Conservation (phyloP, 2,797 vertebrate genomes). For the Crocodylus rhombifer region DNA sequence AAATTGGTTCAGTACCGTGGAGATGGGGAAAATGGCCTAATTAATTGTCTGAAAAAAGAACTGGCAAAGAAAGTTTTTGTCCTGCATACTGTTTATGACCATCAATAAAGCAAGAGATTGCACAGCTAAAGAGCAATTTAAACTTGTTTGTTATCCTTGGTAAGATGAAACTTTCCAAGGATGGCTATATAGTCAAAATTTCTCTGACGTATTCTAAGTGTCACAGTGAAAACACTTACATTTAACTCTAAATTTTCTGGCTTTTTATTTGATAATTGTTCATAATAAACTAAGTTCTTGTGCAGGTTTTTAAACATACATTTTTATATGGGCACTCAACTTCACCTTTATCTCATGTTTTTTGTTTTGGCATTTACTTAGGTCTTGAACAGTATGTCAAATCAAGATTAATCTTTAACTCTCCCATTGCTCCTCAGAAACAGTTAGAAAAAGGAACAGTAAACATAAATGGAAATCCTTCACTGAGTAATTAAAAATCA, state of each 20-base stretch:
- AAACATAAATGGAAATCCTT: background rate
- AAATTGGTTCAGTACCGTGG: constrained; percentile 2
- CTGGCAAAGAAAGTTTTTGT: background rate
- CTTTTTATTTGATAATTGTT: background rate
- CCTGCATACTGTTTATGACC: background rate
- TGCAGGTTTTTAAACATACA: background rate
- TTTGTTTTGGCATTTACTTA: constrained; percentile 13
- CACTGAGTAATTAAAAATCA: background rate
- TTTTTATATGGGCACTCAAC: constrained; percentile 1
- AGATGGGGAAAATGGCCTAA: background rate
- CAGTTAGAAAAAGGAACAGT: background rate
- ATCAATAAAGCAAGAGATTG: constrained; percentile 10
- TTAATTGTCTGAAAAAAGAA: background rate
- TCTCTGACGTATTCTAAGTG: background rate
- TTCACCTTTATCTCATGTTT: background rate
- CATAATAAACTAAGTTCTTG: background rate
- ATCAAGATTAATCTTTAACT: background rate
- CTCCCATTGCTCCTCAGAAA: background rate
- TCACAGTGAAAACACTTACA: background rate
- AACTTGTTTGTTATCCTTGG: background rate
- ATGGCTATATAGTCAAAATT: background rate
- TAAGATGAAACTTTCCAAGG: background rate
- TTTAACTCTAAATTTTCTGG: background rate
- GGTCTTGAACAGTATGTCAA: background rate
- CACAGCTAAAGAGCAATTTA: background rate